phyloP scores from a whole-genome alignment of 64 coral and sea anemone species.

The Montipora sp. region DNA sequence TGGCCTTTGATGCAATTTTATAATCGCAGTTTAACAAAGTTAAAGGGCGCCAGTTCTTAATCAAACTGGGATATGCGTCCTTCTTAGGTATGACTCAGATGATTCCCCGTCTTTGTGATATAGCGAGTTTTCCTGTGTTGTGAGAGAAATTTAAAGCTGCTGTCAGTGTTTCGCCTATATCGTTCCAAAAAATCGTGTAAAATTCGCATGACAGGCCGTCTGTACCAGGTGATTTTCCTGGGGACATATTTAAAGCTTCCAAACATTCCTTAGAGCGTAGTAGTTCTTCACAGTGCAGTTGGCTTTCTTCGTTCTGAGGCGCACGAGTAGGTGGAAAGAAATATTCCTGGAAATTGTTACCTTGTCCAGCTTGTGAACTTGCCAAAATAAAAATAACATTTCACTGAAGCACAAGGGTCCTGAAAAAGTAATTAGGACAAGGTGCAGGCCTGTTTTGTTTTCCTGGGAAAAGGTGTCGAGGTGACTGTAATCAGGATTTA shows the following conservation, averaged over 20 bases:
- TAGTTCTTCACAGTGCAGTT: not conserved
- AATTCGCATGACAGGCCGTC: not conserved
- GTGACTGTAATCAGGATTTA: too few relatives aligned
- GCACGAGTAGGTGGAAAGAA: not conserved
- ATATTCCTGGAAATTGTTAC: not conserved
- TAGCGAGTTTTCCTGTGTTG: not conserved
- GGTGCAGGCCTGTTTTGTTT: too few relatives aligned
- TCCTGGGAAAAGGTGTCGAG: too few relatives aligned
- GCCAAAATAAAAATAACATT: too few relatives aligned
- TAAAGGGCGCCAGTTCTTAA: too few relatives aligned
- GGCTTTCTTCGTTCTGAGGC: not conserved
- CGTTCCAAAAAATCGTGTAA: slow-evolving; percentile 18
- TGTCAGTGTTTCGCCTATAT: not conserved
- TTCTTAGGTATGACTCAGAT: not conserved
- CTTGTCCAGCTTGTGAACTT: not conserved
- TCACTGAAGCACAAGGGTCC: too few relatives aligned
- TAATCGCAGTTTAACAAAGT: too few relatives aligned
- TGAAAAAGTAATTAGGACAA: too few relatives aligned
- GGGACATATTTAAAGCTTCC: not conserved
- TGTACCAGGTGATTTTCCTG: not conserved
- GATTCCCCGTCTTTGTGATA: not conserved
- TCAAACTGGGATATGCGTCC: too few relatives aligned
- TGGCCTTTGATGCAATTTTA: too few relatives aligned
- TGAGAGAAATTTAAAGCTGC: not conserved
- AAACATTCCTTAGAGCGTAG: not conserved